Base-by-base conservation (phyloP, 1,140 invertebrate genomes). In the Drosophila oshimai region DNA sequence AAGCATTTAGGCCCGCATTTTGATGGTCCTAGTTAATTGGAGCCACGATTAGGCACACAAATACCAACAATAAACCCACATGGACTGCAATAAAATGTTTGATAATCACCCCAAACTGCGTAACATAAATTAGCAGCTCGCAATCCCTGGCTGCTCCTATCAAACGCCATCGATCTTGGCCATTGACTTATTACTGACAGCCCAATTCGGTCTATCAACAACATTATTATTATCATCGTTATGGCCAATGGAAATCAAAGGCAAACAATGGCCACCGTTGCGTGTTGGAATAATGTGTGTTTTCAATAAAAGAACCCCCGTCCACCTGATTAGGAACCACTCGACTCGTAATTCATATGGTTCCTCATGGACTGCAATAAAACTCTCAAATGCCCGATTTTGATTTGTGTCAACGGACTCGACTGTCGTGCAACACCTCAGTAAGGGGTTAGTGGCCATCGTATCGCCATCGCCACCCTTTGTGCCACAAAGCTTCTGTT, bases 101-200 rank as follows among this genome's bases (percentile, higher is more conserved):
- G 42, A 62, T 72, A 73, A 44, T 73, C 50, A 26, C 13, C 9
- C 39, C 20, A 26, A 26, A 60, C 50, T 45, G 50, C 20, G 37
- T 47, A 50, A 45, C 68, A 73, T 73, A 62, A 73, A 72, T 73
- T 73, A 45, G 54, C 47, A 61, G 42, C 31, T 45, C 15, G 31
- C 6, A n/a, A 10, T 34, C 28, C 44, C 17, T 18, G 20, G 9
- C 24, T 20, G 36, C 29, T 29, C 42, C 60, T 86, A 87, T 87
- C 81, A 58, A 69, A 53, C 26, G 49, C 58, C 39, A 76, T 61
- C 70, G 76, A 86, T 81, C 73, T 77, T 53, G 46, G 50, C 76
- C 77, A 81, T 70, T 74, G 83, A 87, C 73, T 88, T 74, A 87
- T 81, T 81, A 74, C 76, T 71, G 81, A 77, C 83, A 87, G 61